Conservation (phyloP, 2,113 vertebrate species). For the Lagopus leucura region DNA sequence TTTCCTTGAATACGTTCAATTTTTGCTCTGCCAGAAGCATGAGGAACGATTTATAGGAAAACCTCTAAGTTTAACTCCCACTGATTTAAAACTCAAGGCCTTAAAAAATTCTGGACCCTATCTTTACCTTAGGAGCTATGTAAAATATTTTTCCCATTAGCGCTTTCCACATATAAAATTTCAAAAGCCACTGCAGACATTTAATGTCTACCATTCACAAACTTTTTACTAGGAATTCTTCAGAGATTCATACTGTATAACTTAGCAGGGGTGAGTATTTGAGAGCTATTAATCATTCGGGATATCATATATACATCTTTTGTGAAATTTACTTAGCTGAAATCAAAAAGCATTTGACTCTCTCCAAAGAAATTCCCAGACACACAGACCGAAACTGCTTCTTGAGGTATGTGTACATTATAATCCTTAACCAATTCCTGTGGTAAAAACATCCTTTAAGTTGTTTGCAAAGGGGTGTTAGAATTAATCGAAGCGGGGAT, state of each 20-base stretch:
- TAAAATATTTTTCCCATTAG: conserved; percentile 46
- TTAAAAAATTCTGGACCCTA: neutral
- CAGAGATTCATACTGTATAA: conserved; percentile 8
- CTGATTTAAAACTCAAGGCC: neutral
- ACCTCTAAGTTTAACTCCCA: neutral
- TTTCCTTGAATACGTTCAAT: conserved; percentile 26
- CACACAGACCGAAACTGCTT: neutral
- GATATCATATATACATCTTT: neutral
- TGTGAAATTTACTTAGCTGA: neutral
- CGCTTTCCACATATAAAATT: neutral
- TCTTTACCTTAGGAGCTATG: neutral
- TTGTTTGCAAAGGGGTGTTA: neutral
- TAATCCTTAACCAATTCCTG: neutral
- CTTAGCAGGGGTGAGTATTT: conserved; percentile 11
- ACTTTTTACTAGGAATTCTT: conserved; percentile 11
- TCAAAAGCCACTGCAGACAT: conserved; percentile 23
- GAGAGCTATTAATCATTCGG: conserved; percentile 38
- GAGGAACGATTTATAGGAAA: conserved; percentile 36
- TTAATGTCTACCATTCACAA: conserved; percentile 10
- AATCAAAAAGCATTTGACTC: neutral
- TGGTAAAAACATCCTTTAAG: neutral
- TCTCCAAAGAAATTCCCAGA: neutral
- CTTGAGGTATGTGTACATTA: neutral
- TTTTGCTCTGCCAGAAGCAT: conserved; percentile 16
- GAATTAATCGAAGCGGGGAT: neutral